Conservation (phyloP, 2,888 invertebrate species). For the Actias luna region DNA sequence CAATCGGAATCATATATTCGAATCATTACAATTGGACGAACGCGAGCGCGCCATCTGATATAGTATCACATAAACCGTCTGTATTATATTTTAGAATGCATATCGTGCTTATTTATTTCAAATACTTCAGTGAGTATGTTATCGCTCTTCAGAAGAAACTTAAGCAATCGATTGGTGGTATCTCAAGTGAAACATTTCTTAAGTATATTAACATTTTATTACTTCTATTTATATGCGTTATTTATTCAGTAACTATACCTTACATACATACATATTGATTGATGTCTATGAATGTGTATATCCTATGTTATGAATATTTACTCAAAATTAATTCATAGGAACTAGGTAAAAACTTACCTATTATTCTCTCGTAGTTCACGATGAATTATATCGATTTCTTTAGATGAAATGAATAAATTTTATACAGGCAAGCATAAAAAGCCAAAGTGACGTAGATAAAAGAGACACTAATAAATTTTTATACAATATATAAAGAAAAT, state of each 20-base stretch:
- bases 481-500: not conserved
- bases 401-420: not conserved
- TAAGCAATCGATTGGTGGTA: not conserved
- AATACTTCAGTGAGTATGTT: not conserved
- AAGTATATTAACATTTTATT: not conserved
- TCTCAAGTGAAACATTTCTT: not conserved
- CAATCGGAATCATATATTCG: slow-evolving; percentile 66
- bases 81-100: slow-evolving; percentile 34
- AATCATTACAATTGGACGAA: slow-evolving; percentile 62
- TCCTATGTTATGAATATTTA: not conserved
- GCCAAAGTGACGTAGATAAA: not conserved
- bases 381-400: not conserved
- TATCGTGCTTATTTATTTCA: slow-evolving; percentile 3
- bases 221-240: not conserved
- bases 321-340: not conserved
- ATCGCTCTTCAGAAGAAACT: not conserved
- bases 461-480: not conserved
- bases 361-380: not conserved
- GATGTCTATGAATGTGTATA: not conserved
- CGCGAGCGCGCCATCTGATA: slow-evolving; percentile 45
- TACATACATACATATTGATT: not conserved
- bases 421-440: not conserved
- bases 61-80: slow-evolving; percentile 38
- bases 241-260: not conserved
- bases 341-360: not conserved